Base-by-base conservation (phyloP, 2,888 invertebrate species). In the Campaea margaritaria region DNA sequence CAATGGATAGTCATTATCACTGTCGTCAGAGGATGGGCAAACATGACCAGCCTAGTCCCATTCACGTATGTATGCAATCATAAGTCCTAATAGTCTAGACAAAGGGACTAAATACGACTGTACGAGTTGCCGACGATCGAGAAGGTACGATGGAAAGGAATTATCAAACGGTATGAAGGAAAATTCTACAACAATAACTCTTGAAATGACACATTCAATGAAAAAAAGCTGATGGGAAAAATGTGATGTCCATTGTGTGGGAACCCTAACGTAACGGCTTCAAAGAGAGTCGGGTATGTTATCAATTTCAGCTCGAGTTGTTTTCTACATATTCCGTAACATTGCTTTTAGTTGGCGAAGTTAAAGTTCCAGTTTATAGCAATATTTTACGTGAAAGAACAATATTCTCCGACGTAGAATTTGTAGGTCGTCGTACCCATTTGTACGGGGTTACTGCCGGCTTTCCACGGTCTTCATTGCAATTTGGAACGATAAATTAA, bases 1-100 rank as follows among this genome's bases (percentile, higher is more conserved):
- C 62, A 69, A 65, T 64, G 52, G 62, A 62, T 55, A 58, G 54
- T 51, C 55, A 67, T 69, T 64, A 67, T 63, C 61, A 16, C 28
- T 53, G 57, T 49, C 52, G 57, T 43, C 55, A 38, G 54, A 46
- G 50, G 55, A 58, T 62, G 48, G 13, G 58, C 57, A 61, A 69
- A 65, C 56, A 63, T 47, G 54, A 34, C 21, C 43, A 64, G 38
- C 46, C 11, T 16, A 27, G 12, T 15, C 9, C n/a, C 27, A 28
- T 28, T 13, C 16, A 12, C 2, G 34, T 16, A 34, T 21, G 34
- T 16, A 34, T 21, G 12, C 46, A 10, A 49, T 49, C 39, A 39
- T 41, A 21, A 41, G 11, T 43, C 34, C 27, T 57, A 50, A 45
- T 31, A 11, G 12, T 34, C 4, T 34, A 34, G n/a, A 3, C 11